Evolutionary conservation across 2,888 invertebrate species (phyloP).

Genomic region (Noctua comes): DNA sequence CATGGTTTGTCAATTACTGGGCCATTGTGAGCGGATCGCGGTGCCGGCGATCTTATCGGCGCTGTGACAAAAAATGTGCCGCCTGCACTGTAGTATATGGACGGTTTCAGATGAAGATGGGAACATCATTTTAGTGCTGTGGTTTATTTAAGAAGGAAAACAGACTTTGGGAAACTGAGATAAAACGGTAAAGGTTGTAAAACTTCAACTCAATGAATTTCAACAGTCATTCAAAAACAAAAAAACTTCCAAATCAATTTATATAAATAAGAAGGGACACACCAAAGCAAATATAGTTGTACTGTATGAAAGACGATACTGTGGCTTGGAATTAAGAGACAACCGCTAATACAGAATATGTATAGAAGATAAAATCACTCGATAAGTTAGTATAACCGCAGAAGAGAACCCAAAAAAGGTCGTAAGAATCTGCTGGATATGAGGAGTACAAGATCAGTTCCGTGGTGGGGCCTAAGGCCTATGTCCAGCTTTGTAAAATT

Average conservation of each 20-base stretch:
- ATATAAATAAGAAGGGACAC: fast-evolving
- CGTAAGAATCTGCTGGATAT: neutral
- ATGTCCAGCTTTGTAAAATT: no score
- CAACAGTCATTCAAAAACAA: neutral
- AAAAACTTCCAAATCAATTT: no score
- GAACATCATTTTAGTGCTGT: neutral
- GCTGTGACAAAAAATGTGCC: slow-evolving; percentile 81
- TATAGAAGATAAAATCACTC: neutral
- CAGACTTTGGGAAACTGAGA: fast-evolving
- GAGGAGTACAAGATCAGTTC: neutral
- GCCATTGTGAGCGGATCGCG: slow-evolving; percentile 81
- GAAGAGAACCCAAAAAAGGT: neutral
- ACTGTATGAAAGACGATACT: no score
- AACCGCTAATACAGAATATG: neutral
- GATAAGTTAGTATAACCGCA: neutral
- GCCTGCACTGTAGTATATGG: slow-evolving; percentile 62
- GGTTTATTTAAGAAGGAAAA: no score
- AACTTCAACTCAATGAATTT: neutral
- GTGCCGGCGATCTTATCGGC: slow-evolving; percentile 80
- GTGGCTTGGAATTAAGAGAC: neutral
- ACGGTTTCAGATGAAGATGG: slow-evolving; percentile 30
- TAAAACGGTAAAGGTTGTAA: neutral
- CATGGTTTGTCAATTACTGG: slow-evolving; percentile 88
- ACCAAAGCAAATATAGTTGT: neutral
- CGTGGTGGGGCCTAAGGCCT: no score